Base-by-base conservation (phyloP, 2,888 invertebrate genomes). In the Lepetodrilus schrolli region DNA sequence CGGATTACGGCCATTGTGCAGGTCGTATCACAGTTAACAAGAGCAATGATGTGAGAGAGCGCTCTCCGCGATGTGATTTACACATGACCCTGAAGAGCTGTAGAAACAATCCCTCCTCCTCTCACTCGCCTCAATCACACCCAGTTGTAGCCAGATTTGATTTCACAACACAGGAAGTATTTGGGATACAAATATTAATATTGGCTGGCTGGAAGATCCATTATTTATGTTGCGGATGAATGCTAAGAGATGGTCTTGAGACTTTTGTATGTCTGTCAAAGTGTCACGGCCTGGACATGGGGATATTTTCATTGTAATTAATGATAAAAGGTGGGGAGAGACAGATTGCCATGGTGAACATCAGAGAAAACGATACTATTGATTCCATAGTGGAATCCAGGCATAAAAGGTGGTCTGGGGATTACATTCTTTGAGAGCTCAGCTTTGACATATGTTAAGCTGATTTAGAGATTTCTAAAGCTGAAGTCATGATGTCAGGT, bases 181-280 rank as follows among this genome's bases (percentile, higher is more conserved):
- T 58, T n/a, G 26, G 30, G 58, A 58, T 58, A 58, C 30, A 58
- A 58, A 58, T 58, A 58, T 58, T 58, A 58, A 58, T 58, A 58
- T 58, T 58, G 26, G 26, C 58, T 30, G 26, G 58, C 26, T 2
- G 7, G 58, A 17, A 34, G n/a, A 10, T 17, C 58, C 21, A 30
- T 58, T 58, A 58, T 58, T 58, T 58, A 34, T 58, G 30, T 58
- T 58, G 10, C 4, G 58, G 58, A 34, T 58, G 58, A 30, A 30
- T 21, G 34, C 58, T 30, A 58, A n/a, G 58, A 58, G 23, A 17
- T 13, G 26, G 58, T 58, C 30, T 23, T n/a, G 58, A 10, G n/a
- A 30, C 58, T 34, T 58, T 58, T 58, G 58, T 58, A 21, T 34
- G 58, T 30, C 34, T 17, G 13, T 30, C 17, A n/a, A 7, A 26